phyloP scores from a whole-genome alignment of 2,888 invertebrate species.

The Pristionchus arcanus region DNA sequence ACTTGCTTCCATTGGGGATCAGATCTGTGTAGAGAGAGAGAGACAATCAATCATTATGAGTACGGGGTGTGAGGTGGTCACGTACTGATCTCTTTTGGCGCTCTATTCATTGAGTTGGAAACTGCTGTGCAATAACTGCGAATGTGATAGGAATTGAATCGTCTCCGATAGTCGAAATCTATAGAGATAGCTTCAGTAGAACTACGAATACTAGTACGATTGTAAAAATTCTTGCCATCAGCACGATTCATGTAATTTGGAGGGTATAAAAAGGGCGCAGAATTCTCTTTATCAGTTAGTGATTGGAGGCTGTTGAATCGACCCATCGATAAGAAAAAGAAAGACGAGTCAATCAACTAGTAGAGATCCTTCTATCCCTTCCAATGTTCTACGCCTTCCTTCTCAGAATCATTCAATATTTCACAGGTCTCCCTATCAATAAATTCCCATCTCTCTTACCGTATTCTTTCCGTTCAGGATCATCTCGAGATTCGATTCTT shows the following conservation, averaged over 20 bases:
- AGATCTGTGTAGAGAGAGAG: too few relatives aligned
- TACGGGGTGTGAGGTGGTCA: too few relatives aligned
- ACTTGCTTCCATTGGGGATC: too few relatives aligned
- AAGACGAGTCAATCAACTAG: constrained; percentile 32
- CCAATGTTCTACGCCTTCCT: constrained; percentile 24
- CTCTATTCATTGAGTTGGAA: too few relatives aligned
- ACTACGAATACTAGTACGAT: background rate
- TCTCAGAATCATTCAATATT: background rate
- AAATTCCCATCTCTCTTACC: background rate
- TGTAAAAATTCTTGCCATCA: background rate
- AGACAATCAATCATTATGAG: background rate
- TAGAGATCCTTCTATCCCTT: background rate
- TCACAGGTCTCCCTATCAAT: constrained; percentile 7
- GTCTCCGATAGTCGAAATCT: too few relatives aligned
- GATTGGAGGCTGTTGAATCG: constrained; percentile 5
- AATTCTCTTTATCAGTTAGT: constrained; percentile 24
- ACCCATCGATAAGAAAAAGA: constrained; percentile 9
- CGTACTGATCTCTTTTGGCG: too few relatives aligned
- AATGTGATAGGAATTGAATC: too few relatives aligned
- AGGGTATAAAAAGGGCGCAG: background rate
- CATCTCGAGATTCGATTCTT: constrained; percentile 35
- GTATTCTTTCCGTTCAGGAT: constrained; percentile 1
- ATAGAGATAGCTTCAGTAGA: too few relatives aligned
- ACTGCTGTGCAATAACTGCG: too few relatives aligned
- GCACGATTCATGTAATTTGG: background rate